Percentiles rank a stretch among this genome's conserved stretches.
Conservation (phyloP, 2,888 invertebrate genomes). For the Cactoblastis cactorum region DNA sequence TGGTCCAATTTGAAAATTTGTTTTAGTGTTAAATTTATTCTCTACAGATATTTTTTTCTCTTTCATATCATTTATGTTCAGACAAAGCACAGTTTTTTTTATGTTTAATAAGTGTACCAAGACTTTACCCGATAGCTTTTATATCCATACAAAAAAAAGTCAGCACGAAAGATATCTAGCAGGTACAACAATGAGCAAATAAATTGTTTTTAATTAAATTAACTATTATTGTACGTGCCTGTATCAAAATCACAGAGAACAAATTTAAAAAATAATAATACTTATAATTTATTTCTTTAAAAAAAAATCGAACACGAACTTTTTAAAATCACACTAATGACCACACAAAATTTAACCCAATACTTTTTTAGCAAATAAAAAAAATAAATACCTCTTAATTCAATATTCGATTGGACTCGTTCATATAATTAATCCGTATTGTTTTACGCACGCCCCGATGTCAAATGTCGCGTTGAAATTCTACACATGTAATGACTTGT, state of each 20-base stretch:
- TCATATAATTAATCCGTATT: not conserved
- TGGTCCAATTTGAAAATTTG: no score
- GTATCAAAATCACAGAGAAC: not conserved
- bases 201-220: no score
- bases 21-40: no score
- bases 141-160: no score
- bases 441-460: not conserved
- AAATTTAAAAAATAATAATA: not conserved
- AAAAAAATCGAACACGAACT: conserved; percentile 2
- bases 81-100: no score
- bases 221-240: not conserved
- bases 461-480: conserved; percentile 22
- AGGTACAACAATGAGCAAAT: no score
- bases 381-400: conserved; percentile 1
- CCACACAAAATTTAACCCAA: not conserved
- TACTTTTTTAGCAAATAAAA: not conserved
- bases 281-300: not conserved
- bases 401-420: not conserved
- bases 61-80: no score
- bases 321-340: not conserved
- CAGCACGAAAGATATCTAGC: no score
- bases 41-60: no score
- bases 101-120: no score
- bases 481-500: conserved; percentile 15
- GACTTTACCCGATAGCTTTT: no score